Evolutionary conservation across 2,797 vertebrate species (phyloP).

Genomic region (Hafferia zeledoni): DNA sequence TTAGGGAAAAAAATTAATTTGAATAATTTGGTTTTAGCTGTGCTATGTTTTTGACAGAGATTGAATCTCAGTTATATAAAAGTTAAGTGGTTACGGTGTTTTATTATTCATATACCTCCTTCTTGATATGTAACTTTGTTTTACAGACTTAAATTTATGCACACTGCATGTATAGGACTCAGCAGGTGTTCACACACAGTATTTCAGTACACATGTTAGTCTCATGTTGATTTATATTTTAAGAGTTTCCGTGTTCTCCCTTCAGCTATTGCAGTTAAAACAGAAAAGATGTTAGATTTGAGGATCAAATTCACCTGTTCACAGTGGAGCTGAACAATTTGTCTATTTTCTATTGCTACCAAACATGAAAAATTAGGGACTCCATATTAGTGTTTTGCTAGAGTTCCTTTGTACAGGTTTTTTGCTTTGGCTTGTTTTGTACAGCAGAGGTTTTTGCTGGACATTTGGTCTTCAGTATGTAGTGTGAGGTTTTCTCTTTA

Average conservation of each 20-base stretch:
- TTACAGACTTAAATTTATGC: neutral
- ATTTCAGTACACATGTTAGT: neutral
- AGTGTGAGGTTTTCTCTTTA: neutral
- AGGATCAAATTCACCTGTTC: neutral
- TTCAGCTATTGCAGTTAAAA: neutral
- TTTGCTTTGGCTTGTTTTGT: neutral
- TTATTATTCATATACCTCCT: neutral
- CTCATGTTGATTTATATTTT: neutral
- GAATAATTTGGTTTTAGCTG: neutral
- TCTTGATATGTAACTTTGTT: neutral
- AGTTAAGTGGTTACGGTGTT: neutral
- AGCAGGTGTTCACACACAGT: neutral
- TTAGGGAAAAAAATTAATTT: neutral
- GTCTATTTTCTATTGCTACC: neutral
- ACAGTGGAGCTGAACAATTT: neutral
- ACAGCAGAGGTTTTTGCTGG: neutral
- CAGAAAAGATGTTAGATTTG: neutral
- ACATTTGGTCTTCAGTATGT: slow-evolving; percentile 4
- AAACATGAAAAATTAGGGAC: neutral
- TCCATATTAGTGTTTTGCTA: neutral
- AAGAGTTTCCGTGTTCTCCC: neutral
- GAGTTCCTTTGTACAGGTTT: neutral
- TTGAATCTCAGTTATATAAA: neutral
- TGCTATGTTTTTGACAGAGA: neutral
- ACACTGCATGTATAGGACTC: neutral